phyloP scores from a whole-genome alignment of 2,888 invertebrate genomes.

The Tetranychus piercei region DNA sequence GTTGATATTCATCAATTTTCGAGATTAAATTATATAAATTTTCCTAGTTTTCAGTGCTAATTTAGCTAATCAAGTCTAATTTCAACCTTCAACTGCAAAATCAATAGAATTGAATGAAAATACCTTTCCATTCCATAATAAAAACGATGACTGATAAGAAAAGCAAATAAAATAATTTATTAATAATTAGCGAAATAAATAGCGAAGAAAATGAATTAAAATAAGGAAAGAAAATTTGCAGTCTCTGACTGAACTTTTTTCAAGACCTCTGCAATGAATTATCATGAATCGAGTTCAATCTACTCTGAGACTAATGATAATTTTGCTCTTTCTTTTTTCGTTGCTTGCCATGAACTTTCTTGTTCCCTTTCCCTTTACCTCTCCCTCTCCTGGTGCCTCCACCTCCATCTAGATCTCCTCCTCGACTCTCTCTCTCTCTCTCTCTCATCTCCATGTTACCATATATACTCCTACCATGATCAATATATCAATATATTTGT shows the following conservation, averaged over 20 bases:
- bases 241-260: conserved; percentile 5
- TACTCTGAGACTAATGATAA: background rate
- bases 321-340: background rate
- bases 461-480: background rate
- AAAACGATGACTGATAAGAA: too few relatives aligned
- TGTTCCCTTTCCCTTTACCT: background rate
- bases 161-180: too few relatives aligned
- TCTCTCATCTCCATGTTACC: background rate
- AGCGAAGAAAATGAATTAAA: too few relatives aligned
- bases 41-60: too few relatives aligned
- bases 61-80: too few relatives aligned
- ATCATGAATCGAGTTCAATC: conserved; percentile 14
- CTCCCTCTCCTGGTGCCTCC: background rate
- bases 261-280: background rate
- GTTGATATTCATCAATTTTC: too few relatives aligned
- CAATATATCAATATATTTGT: conserved; percentile 1
- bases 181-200: too few relatives aligned
- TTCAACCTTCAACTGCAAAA: too few relatives aligned
- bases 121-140: too few relatives aligned
- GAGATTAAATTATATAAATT: too few relatives aligned
- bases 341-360: conserved; percentile 3
- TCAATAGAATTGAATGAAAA: too few relatives aligned
- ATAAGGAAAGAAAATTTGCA: too few relatives aligned
- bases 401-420: background rate
- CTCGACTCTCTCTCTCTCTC: conserved; percentile 7